phyloP scores from a whole-genome alignment of 2,113 vertebrate species.

The Myiopsitta monachus region DNA sequence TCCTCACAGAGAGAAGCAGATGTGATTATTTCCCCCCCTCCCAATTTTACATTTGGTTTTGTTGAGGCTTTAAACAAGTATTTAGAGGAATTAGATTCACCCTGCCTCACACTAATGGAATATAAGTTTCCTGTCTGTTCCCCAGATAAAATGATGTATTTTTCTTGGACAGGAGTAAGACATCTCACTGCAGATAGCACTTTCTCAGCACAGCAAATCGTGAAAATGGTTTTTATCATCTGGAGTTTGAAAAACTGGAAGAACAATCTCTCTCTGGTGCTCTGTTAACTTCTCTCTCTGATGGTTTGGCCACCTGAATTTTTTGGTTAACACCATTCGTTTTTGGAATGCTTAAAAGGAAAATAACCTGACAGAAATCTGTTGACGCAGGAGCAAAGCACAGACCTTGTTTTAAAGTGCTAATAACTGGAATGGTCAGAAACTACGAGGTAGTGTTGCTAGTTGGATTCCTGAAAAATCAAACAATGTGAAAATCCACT shows the following conservation, averaged over 20 bases:
- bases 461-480: neutral
- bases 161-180: neutral
- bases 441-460: neutral
- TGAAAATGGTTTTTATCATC: neutral
- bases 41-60: neutral
- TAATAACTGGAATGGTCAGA: neutral
- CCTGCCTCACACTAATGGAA: neutral
- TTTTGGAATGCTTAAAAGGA: neutral
- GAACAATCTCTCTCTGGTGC: neutral
- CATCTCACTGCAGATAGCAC: neutral
- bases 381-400: neutral
- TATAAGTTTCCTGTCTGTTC: neutral
- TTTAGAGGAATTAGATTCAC: neutral
- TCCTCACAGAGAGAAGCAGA: neutral
- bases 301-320: neutral
- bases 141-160: neutral
- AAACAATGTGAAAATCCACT: neutral
- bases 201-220: neutral
- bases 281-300: neutral
- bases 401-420: neutral
- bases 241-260: neutral
- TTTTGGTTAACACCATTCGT: neutral
- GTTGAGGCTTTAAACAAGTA: neutral
- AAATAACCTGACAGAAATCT: neutral
- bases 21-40: rapidly evolving